Evolutionary conservation across 2,888 invertebrate genomes (phyloP), one percentile per base, ranked within the genome.

Genomic region (Idaea biselata): DNA sequence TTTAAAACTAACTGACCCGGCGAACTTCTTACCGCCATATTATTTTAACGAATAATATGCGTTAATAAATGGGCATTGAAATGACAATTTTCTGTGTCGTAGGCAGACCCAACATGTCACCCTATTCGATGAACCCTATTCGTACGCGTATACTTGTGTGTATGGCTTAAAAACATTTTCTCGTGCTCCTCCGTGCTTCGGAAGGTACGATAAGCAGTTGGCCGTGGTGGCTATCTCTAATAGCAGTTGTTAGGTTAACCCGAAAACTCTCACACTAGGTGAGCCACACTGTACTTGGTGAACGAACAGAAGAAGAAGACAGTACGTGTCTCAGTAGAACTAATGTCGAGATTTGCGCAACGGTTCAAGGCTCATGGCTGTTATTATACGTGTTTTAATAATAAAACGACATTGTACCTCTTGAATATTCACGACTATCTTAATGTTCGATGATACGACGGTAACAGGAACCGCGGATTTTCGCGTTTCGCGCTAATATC

Each of bases 351-450:
- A 62, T 73, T 87, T 87, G 79, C 84, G 84, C 83, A 87, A 88
- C 73, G 79, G 89, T 87, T 90, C 90, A 91, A 91, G 89, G 90
- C 76, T 83, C 82, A 77, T 74, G 89, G 90, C 76, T 83, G 82
- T 77, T 74, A 78, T 69, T 69, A 72, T 75, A 73, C 71, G 74
- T 75, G 73, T 73, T 68, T 63, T 69, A 14, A 56, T 56, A 56
- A 65, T 71, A 71, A 80, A 77, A 73, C 77, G 76, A 78, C 79
- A 78, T 75, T 76, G 63, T 67, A 72, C 63, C 73, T 77, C 69
- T 78, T 75, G 74, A 77, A 79, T 75, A 82, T 75, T 76, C 73
- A 77, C 68, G 73, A 73, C 67, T 74, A 68, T 76, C 72, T 74
- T 79, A 74, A 77, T 71, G 67, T 72, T 79, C 73, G 73, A 72